phyloP scores from a whole-genome alignment of 1,140 invertebrate species.

The Cyclargus thomasi region DNA sequence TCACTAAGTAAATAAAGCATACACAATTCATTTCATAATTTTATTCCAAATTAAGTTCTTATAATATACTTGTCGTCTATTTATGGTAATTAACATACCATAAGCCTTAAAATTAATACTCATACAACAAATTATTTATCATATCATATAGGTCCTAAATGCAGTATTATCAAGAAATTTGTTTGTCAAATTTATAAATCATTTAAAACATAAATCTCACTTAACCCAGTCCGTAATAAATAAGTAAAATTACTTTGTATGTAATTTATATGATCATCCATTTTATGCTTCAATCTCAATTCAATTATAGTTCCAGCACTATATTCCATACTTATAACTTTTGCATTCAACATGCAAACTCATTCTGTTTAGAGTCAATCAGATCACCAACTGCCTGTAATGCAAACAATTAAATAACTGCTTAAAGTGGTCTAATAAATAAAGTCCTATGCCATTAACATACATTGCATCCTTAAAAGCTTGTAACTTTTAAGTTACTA shows the following conservation, averaged over 20 bases:
- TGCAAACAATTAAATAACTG: constrained; percentile 62
- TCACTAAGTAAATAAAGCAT: constrained; percentile 42
- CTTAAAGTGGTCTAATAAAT: constrained; percentile 23
- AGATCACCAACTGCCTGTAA: constrained; percentile 72
- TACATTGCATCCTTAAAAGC: too few species aligned
- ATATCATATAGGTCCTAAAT: constrained; percentile 5
- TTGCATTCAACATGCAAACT: constrained; percentile 49
- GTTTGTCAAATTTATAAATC: not conserved
- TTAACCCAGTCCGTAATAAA: constrained; percentile 4
- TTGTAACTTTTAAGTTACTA: too few species aligned
- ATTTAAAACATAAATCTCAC: not conserved
- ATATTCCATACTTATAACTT: constrained; percentile 37
- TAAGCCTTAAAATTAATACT: constrained; percentile 33
- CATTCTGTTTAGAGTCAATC: constrained; percentile 56
- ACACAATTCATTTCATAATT: constrained; percentile 49
- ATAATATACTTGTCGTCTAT: constrained; percentile 38
- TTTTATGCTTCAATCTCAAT: constrained; percentile 40
- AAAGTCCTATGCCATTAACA: not conserved
- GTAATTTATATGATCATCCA: constrained; percentile 30
- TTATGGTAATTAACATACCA: constrained; percentile 36
- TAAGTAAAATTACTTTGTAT: constrained; percentile 3
- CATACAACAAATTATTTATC: constrained; percentile 24
- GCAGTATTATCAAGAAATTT: not conserved
- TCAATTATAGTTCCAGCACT: constrained; percentile 44
- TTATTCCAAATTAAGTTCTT: constrained; percentile 55